Evolutionary conservation across 2,113 vertebrate genomes (phyloP), one percentile per base, ranked within the genome.

Genomic region (Rhadina sibilatrix): DNA sequence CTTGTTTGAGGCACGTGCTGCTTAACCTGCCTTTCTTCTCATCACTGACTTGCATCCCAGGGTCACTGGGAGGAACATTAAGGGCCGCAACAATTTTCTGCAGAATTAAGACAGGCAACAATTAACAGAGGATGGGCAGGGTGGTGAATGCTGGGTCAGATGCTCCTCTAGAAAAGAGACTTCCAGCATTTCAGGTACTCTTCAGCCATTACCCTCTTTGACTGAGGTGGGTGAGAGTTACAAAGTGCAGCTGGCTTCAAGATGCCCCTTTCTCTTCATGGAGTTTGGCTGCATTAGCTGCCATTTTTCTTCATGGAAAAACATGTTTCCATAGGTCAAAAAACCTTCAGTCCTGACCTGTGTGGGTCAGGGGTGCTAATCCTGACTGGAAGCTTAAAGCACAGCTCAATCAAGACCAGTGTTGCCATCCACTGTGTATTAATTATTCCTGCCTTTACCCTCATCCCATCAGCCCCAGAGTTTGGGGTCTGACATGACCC

Each of bases 21-120:
- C 38, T 64, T 74, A 93, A 96, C 68, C 80, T 94, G 89, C 52
- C 72, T 54, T 78, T 52, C 72, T 75, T 75, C 88, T 90, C 92
- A 81, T 86, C 92, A 83, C 79, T 40, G 79, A 60, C 76, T 92
- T 92, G 68, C 60, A 71, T 35, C 31, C 24, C 3, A 1, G 37
- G 80, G 85, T 95, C 92, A 86, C 68, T 2, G 2, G 44, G 60
- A 71, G 59, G 88, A 64, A 88, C 30, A 9, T 77, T 63, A 60
- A 88, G 69, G 76, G 52, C 85, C 83, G 52, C 79, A 94, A 83
- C 69, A 86, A 93, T 94, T 95, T 92, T 90, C 68, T 83, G 79
- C 76, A 77, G 85, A 93, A 96, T 92, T 92, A 96, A 94, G 85
- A 83, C 75, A 78, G 53, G 60, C 60, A 92, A 78, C 25, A 74